Evolutionary conservation across 2,797 vertebrate genomes (phyloP), one percentile per base, ranked within the genome.

Genomic region (Phrynocephalus vlangalii): DNA sequence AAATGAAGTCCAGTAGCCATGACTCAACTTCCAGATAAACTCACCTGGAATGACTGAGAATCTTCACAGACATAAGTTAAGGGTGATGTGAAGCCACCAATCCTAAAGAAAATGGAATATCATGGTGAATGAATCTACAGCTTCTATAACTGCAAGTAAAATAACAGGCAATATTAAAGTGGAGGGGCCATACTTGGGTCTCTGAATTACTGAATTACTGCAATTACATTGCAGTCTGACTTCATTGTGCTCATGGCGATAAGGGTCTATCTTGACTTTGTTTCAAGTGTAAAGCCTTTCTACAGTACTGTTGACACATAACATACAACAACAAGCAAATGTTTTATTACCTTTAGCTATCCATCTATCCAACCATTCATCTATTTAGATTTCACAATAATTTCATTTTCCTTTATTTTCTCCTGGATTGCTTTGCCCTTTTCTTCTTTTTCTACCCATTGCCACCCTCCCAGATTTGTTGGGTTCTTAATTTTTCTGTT

Each of bases 381-480:
- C 18, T 2, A 94, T 88, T 92, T 94, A 92, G 90, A 88, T 85
- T 79, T 94, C 91, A 91, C 79, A 95, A 90, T 93, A 96, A 93
- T 90, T 93, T 94, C 92, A 67, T 92, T 94, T 95, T 8, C 33
- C 94, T 96, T 94, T 94, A 95, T 96, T 96, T 92, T 92, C 94
- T 91, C 82, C 93, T 90, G 79, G 3, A 1, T 77, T 30, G 33
- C 24, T 50, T 82, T 50, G 6, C 16, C 9, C 28, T 48, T 63
- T 11, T 33, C 30, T 75, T 96, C 95, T 95, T 92, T 94, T 93
- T 95, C 75, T 68, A 94, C 92, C 95, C 94, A 95, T 95, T 92
- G 11, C 93, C 94, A 92, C 94, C 33, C 94, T 97, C 98, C 98
- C 97, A 97, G 97, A 98, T 98, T 98, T 33, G 2, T 88, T 82